Percentiles rank a stretch among this genome's conserved stretches.
phyloP scores from a whole-genome alignment of 2,888 invertebrate genomes.

The Tipula unca region DNA sequence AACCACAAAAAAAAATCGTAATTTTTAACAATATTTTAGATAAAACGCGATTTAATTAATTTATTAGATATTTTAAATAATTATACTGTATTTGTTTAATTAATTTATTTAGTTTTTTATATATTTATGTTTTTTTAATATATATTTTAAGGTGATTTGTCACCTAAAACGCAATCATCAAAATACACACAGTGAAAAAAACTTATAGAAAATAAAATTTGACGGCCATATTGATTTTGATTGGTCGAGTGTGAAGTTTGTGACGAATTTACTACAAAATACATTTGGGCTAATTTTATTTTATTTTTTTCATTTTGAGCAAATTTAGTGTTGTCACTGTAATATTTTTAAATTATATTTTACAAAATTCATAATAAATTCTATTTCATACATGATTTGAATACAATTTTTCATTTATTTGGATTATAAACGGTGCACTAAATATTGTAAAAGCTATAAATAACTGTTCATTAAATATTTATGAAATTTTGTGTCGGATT shows the following conservation, averaged over 20 bases:
- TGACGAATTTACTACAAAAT: neutral
- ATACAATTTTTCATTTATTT: neutral
- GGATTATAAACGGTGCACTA: neutral
- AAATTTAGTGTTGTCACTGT: neutral
- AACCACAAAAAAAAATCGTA: neutral
- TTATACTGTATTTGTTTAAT: neutral
- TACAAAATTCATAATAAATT: neutral
- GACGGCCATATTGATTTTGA: conserved; percentile 26
- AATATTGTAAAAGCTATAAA: neutral
- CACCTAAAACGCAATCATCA: conserved; percentile 21
- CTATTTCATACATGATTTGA: neutral
- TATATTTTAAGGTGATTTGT: conserved; percentile 18
- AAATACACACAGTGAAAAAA: conserved; percentile 18
- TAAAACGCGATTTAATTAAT: neutral
- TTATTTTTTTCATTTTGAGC: neutral
- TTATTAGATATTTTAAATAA: neutral
- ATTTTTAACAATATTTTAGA: neutral
- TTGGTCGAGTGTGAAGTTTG: neutral
- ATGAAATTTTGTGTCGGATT: neutral
- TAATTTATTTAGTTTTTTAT: neutral
- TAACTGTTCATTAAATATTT: neutral
- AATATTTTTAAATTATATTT: neutral
- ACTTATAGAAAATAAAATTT: conserved; percentile 19
- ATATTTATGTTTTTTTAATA: neutral
- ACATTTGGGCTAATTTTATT: neutral